phyloP scores from a whole-genome alignment of 2,888 invertebrate genomes.

The Andrena camellia region DNA sequence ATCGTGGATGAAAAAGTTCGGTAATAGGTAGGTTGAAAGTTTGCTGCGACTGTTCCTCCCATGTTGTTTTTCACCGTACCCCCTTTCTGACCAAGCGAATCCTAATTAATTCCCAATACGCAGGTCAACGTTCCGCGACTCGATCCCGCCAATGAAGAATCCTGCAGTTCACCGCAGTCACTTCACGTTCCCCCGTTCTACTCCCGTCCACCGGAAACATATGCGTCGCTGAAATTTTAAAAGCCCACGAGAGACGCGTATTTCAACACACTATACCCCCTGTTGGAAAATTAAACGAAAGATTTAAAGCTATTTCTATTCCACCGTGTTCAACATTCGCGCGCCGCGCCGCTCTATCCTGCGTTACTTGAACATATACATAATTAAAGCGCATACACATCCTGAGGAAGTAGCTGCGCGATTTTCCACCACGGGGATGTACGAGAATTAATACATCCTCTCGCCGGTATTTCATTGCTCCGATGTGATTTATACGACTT shows the following conservation, averaged over 20 bases:
- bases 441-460: conserved; percentile 26
- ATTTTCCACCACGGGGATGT: not conserved
- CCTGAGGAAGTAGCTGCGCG: not conserved
- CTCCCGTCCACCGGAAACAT: not conserved
- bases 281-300: conserved; percentile 12
- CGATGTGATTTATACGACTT: conserved; percentile 53
- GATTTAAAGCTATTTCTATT: conserved; percentile 14
- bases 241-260: not conserved
- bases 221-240: conserved; percentile 10
- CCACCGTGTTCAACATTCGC: not conserved
- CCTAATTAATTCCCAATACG: not conserved
- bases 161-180: not conserved
- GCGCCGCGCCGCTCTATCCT: too few relatives aligned
- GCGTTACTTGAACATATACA: not conserved
- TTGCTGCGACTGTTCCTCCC: not conserved
- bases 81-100: not conserved
- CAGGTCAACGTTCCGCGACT: not conserved
- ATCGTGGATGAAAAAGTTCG: conserved; percentile 16
- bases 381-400: conserved; percentile 5
- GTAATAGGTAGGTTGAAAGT: conserved; percentile 6
- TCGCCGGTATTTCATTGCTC: conserved; percentile 32
- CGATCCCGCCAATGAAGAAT: not conserved
- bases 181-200: too few relatives aligned
- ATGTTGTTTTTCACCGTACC: not conserved
- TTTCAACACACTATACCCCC: not conserved